Evolutionary conservation across 2,113 vertebrate species (phyloP).

Genomic region (Craseonycteris thonglongyai): DNA sequence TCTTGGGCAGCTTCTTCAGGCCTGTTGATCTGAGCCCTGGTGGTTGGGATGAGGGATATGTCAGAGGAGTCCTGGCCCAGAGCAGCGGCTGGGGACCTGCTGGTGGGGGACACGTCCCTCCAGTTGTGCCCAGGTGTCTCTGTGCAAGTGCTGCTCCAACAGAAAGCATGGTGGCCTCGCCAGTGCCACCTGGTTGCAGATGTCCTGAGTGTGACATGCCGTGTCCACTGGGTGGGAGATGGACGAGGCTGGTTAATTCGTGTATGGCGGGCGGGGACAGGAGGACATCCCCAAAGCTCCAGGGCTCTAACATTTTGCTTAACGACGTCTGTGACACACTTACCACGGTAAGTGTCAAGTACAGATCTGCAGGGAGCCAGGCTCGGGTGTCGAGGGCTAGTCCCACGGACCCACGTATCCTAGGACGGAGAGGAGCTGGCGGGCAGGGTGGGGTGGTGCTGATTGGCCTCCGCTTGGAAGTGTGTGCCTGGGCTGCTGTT

Average conservation of each 20-base stretch:
- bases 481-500: background rate
- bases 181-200: rapidly evolving
- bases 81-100: rapidly evolving
- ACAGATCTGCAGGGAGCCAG: background rate
- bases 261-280: rapidly evolving
- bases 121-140: background rate
- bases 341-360: rapidly evolving
- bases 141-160: background rate
- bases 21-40: rapidly evolving
- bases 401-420: background rate
- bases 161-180: background rate
- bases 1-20: no score
- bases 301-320: background rate
- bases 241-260: background rate
- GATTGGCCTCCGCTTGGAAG: background rate
- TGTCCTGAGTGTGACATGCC: rapidly evolving
- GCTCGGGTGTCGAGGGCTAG: background rate
- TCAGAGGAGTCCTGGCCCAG: background rate
- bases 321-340: no score
- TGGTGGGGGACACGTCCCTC: no score
- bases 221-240: background rate
- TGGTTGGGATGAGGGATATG: background rate
- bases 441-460: background rate
- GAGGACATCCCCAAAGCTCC: rapidly evolving
- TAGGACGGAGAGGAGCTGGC: background rate